Conservation (phyloP, 2,888 invertebrate species). For the Synergus itoensis region DNA sequence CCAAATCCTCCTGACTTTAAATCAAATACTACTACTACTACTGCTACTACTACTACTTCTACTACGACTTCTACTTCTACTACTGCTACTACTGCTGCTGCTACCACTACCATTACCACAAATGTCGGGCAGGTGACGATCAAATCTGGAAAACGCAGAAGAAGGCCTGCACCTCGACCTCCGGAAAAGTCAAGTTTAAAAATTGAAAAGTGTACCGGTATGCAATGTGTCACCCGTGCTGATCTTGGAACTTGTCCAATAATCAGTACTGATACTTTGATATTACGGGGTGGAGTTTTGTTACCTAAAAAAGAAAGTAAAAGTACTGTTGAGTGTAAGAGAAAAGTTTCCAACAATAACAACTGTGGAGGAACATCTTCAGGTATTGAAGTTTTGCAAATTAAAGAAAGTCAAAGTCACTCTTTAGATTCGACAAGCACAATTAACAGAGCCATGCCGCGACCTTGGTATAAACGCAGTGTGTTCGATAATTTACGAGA, state of each 20-base stretch:
- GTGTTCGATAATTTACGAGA: slow-evolving; percentile 72
- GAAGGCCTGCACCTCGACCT: slow-evolving; percentile 81
- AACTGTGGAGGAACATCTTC: slow-evolving; percentile 8
- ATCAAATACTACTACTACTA: slow-evolving; percentile 52
- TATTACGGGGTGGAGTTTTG: slow-evolving; percentile 70
- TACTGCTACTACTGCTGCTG: too few species aligned
- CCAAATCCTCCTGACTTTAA: slow-evolving; percentile 83
- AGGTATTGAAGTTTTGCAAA: not conserved
- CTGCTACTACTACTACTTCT: too few species aligned
- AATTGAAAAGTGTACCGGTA: slow-evolving; percentile 47
- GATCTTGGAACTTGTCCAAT: slow-evolving; percentile 48
- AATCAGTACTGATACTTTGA: slow-evolving; percentile 73
- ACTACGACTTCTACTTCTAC: too few species aligned
- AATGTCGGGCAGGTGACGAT: slow-evolving; percentile 63
- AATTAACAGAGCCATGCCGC: slow-evolving; percentile 72
- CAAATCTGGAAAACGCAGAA: slow-evolving; percentile 71
- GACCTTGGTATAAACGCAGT: slow-evolving; percentile 84
- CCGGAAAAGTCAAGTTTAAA: slow-evolving; percentile 68
- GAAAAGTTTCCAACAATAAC: slow-evolving; percentile 39
- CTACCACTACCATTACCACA: slow-evolving; percentile 40
- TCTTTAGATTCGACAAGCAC: not conserved
- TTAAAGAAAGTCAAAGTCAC: not conserved
- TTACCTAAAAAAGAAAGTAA: slow-evolving; percentile 63
- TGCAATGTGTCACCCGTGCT: slow-evolving; percentile 46
- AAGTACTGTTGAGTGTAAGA: slow-evolving; percentile 41